Conservation (phyloP, 1,140 invertebrate genomes). For the Ceratosolen fusciceps region DNA sequence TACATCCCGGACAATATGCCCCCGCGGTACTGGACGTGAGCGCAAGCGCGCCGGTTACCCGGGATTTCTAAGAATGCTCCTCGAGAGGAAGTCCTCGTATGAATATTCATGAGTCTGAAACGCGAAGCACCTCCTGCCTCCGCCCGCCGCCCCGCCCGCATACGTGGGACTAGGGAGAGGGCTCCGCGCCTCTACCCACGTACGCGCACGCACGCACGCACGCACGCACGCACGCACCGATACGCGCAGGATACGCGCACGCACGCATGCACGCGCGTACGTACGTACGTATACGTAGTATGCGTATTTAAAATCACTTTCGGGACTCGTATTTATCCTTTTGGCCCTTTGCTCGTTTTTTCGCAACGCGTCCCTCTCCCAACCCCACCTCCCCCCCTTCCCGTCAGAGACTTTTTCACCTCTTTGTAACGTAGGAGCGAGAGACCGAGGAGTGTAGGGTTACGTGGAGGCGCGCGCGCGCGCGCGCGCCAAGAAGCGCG, state of each 20-base stretch:
- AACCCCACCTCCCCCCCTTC: too few relatives aligned
- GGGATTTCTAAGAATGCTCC: constrained; percentile 59
- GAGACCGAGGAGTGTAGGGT: constrained; percentile 36
- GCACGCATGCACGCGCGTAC: not conserved
- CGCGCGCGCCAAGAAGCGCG: too few relatives aligned
- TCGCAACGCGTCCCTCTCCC: not conserved
- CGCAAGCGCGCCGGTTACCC: constrained; percentile 19
- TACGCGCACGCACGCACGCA: too few relatives aligned
- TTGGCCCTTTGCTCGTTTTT: constrained; percentile 30
- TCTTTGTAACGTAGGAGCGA: constrained; percentile 32
- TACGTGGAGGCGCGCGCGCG: constrained; percentile 30
- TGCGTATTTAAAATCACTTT: constrained; percentile 39
- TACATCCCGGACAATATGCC: constrained; percentile 1
- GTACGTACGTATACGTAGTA: not conserved
- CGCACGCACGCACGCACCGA: not conserved
- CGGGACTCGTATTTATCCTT: constrained; percentile 36
- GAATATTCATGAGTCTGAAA: constrained; percentile 64
- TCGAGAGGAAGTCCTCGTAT: constrained; percentile 51
- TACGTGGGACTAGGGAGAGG: too few relatives aligned
- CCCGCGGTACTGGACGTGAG: not conserved
- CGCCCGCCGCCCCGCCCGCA: not conserved
- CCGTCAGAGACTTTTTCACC: constrained; percentile 29
- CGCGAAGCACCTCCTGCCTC: constrained; percentile 35
- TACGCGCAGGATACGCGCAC: not conserved
- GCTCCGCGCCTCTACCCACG: not conserved